Conservation (phyloP, 2,888 invertebrate species). For the Exocentrus adspersus region DNA sequence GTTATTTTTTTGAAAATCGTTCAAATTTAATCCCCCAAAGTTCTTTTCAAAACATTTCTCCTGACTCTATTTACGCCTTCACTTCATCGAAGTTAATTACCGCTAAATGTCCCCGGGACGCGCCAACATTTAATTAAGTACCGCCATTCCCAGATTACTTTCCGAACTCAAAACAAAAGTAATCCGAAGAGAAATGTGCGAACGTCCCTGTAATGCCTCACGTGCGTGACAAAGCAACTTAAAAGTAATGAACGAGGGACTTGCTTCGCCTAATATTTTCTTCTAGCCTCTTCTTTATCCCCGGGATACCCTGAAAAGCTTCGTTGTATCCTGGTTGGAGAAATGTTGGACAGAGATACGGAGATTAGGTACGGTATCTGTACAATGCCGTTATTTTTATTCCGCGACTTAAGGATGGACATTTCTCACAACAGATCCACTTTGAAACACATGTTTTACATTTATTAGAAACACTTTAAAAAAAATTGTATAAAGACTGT, state of each 20-base stretch:
- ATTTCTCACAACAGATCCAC: no score
- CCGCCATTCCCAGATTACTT: conserved; percentile 23
- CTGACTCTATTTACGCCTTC: no score
- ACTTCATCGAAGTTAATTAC: neutral
- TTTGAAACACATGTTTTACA: no score
- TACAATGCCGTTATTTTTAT: conserved; percentile 23
- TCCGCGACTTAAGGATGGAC: conserved; percentile 12
- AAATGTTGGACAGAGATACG: conserved; percentile 9
- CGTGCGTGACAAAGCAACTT: conserved; percentile 34
- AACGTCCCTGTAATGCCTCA: conserved; percentile 24
- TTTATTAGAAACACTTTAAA: no score
- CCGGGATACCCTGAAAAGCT: conserved; percentile 16
- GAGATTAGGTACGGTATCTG: conserved; percentile 4
- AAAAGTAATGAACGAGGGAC: conserved; percentile 30
- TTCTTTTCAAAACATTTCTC: no score
- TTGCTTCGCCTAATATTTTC: conserved; percentile 17
- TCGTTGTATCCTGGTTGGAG: conserved; percentile 4
- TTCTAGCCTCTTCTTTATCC: conserved; percentile 16
- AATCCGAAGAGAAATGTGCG: conserved; percentile 30
- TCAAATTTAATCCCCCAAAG: no score
- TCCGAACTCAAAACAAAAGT: conserved; percentile 25
- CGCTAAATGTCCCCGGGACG: neutral
- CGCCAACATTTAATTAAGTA: conserved; percentile 7
- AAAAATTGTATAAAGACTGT: neutral
- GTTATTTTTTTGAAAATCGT: no score